A percentile compares a stretch with the other conserved stretches of the same genome.
These are phyloP conservation scores for Tragelaphus buxtoni DNA, from an alignment of 2,113 vertebrate genomes.

Conservation along the genomic window DNA sequence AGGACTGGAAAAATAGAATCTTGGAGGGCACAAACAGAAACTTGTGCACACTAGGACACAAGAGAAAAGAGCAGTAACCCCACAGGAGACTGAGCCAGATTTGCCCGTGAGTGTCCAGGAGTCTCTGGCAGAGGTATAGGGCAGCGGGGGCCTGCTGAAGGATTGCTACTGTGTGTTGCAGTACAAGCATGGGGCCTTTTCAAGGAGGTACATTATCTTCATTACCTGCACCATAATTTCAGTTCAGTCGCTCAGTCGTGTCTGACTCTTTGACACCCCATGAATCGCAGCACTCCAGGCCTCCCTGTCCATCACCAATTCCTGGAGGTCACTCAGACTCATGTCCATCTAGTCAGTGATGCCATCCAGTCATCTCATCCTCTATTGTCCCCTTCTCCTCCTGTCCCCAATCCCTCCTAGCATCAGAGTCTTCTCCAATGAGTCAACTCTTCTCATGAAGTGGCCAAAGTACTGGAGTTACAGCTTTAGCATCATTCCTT, in stretches of 20 bases:
- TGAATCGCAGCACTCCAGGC: too few species aligned
- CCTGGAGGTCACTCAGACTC: too few species aligned
- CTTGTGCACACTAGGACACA: not conserved
- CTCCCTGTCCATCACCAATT: too few species aligned
- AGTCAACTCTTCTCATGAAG: too few species aligned
- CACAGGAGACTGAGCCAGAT: not conserved
- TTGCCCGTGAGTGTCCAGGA: not conserved
- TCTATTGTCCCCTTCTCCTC: too few species aligned
- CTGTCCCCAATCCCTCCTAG: too few species aligned
- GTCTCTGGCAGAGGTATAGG: not conserved
- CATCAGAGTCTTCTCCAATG: too few species aligned
- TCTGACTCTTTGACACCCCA: fast-evolving
- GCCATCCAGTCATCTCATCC: too few species aligned
- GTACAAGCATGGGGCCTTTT: not conserved
- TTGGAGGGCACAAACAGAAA: not conserved
- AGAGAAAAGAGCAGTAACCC: not conserved
- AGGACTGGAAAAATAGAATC: not conserved
- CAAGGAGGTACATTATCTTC: not conserved
- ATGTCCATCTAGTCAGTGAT: too few species aligned
- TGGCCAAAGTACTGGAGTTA: too few species aligned
- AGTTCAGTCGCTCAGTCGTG: fast-evolving
- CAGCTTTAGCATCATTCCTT: too few species aligned
- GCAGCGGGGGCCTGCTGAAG: not conserved
- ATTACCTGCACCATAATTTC: not conserved
- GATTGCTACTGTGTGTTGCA: not conserved